Conservation (phyloP, 2,888 invertebrate species). For the Trachelus stipa region DNA sequence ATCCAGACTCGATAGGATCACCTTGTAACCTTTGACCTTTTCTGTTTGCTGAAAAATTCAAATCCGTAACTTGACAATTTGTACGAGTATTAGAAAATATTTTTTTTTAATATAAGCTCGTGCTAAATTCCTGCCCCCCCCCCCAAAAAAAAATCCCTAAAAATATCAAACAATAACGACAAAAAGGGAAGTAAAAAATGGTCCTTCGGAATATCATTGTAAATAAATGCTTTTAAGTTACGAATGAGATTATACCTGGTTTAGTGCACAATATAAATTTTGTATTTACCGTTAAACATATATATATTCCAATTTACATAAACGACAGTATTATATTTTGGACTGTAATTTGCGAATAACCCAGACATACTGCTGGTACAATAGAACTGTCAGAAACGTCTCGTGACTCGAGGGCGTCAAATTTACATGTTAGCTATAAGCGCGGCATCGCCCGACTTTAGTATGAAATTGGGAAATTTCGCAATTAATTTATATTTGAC, state of each 20-base stretch:
- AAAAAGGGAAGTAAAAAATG: no score
- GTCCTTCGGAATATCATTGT: no score
- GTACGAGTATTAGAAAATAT: no score
- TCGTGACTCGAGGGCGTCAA: neutral
- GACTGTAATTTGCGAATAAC: neutral
- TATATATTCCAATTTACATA: no score
- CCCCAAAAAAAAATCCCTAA: no score
- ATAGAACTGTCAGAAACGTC: neutral
- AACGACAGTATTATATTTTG: no score
- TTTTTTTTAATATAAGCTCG: no score
- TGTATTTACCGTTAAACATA: neutral
- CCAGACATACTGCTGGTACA: neutral
- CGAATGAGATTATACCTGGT: no score
- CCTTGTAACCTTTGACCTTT: neutral
- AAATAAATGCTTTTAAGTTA: no score
- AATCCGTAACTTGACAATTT: neutral
- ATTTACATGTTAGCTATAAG: neutral
- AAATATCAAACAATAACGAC: no score
- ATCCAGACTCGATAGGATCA: neutral
- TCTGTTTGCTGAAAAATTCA: neutral
- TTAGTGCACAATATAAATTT: neutral
- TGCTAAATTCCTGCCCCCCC: no score
- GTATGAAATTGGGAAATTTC: neutral
- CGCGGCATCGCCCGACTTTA: neutral
- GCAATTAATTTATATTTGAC: neutral